Conservation (phyloP, 2,888 invertebrate genomes). For the Amorpha juglandis region DNA sequence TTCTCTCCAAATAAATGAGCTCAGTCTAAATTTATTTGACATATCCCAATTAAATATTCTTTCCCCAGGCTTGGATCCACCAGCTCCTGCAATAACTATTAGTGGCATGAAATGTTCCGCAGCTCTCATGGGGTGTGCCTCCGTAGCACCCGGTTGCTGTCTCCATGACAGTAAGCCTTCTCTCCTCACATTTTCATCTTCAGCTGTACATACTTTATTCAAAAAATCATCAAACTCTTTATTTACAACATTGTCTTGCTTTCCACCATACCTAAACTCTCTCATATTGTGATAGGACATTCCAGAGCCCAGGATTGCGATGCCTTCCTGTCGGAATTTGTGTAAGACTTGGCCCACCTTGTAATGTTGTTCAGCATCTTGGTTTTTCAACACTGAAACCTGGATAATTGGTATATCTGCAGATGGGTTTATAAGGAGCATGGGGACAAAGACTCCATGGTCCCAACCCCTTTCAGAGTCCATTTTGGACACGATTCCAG, state of each 20-base stretch:
- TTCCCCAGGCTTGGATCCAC: constrained; percentile 62
- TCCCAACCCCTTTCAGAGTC: constrained; percentile 77
- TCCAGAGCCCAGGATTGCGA: constrained; percentile 73
- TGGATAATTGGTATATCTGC: constrained; percentile 76
- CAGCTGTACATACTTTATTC: constrained; percentile 63
- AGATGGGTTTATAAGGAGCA: constrained; percentile 74
- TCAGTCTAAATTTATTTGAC: constrained; percentile 66
- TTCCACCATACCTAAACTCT: constrained; percentile 57
- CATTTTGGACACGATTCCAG: constrained; percentile 66
- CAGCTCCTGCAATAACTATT: constrained; percentile 72
- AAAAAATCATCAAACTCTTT: constrained; percentile 73
- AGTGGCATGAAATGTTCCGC: constrained; percentile 79
- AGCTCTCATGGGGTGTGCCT: constrained; percentile 68
- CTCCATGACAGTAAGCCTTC: constrained; percentile 64
- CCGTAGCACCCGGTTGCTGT: constrained; percentile 63
- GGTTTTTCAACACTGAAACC: constrained; percentile 67
- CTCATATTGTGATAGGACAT: constrained; percentile 81
- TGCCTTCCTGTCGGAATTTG: constrained; percentile 70
- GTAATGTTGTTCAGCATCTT: constrained; percentile 70
- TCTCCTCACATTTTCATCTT: constrained; percentile 55
- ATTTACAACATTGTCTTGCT: constrained; percentile 59
- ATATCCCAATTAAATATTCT: constrained; percentile 77
- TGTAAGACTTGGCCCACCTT: constrained; percentile 64
- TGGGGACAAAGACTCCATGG: constrained; percentile 79
- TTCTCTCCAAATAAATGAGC: constrained; percentile 74